Conservation (phyloP, 2,113 vertebrate species). For the Benitochromis conjunctus region DNA sequence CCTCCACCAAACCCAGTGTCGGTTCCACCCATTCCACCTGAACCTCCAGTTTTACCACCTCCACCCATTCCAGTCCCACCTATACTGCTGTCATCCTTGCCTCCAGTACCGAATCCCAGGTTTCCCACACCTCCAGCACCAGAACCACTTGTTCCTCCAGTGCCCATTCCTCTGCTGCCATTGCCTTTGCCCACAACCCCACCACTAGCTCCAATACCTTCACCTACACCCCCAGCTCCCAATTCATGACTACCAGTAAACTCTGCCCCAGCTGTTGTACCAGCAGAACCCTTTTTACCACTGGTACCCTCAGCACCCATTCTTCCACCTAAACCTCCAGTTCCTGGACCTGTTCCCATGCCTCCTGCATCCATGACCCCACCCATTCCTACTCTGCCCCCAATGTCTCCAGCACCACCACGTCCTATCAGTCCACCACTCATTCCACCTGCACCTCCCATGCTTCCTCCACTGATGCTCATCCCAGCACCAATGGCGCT, state of each 20-base stretch:
- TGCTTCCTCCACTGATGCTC: constrained; percentile 47
- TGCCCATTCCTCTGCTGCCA: not conserved
- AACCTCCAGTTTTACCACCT: not conserved
- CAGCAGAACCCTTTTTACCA: not conserved
- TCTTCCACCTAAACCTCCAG: not conserved
- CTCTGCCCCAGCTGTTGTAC: not conserved
- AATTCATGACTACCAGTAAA: not conserved
- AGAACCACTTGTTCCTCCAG: not conserved
- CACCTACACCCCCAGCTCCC: not conserved
- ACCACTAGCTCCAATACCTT: not conserved
- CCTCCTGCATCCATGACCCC: not conserved
- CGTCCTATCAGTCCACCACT: constrained; percentile 12
- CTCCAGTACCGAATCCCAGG: not conserved
- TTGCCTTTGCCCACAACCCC: not conserved
- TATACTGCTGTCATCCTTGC: not conserved
- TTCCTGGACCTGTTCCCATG: not conserved
- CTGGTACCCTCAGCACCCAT: not conserved
- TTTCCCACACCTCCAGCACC: not conserved
- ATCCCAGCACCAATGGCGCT: constrained; percentile 34
- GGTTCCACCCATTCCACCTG: not conserved
- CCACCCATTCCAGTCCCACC: not conserved
- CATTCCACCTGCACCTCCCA: constrained; percentile 32
- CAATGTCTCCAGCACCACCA: constrained; percentile 8
- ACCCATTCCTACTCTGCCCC: not conserved
- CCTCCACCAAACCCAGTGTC: not conserved